Evolutionary conservation across 2,797 vertebrate genomes (phyloP).

Genomic region (Tauraco hartlaubi): DNA sequence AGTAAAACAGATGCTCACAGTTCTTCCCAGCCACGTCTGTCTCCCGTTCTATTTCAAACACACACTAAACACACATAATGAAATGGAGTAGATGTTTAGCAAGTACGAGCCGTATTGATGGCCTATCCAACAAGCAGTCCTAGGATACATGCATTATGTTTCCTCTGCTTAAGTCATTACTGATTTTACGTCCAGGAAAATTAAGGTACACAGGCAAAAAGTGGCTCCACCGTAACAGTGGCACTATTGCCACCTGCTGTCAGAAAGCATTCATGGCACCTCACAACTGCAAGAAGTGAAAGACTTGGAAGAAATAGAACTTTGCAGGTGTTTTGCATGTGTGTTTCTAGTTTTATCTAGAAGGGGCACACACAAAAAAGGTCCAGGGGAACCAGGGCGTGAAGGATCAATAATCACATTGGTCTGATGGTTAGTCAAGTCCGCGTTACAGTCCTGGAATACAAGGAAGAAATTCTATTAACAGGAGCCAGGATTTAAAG

Average conservation of each 20-base stretch:
- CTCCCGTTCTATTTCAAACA: slow-evolving; percentile 11
- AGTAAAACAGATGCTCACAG: slow-evolving; percentile 19
- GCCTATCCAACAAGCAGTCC: not conserved
- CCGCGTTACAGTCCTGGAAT: not conserved
- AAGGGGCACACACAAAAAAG: not conserved
- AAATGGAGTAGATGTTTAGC: not conserved
- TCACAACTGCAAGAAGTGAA: not conserved
- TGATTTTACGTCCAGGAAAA: slow-evolving; percentile 17
- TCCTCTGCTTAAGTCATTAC: slow-evolving; percentile 33
- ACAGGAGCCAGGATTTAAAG: not conserved
- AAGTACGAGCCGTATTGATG: not conserved
- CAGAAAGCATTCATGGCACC: not conserved
- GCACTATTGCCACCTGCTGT: slow-evolving; percentile 60
- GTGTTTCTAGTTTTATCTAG: not conserved
- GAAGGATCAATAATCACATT: not conserved
- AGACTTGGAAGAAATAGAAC: not conserved
- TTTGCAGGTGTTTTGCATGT: not conserved
- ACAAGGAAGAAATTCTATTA: not conserved
- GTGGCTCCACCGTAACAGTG: not conserved
- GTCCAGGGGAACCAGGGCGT: not conserved
- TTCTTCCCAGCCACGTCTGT: not conserved
- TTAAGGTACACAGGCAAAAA: not conserved
- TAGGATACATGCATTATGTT: not conserved
- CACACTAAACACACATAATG: not conserved
- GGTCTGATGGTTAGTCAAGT: not conserved